Base-by-base conservation (phyloP, 2,888 invertebrate genomes). In the Microchrysa polita region DNA sequence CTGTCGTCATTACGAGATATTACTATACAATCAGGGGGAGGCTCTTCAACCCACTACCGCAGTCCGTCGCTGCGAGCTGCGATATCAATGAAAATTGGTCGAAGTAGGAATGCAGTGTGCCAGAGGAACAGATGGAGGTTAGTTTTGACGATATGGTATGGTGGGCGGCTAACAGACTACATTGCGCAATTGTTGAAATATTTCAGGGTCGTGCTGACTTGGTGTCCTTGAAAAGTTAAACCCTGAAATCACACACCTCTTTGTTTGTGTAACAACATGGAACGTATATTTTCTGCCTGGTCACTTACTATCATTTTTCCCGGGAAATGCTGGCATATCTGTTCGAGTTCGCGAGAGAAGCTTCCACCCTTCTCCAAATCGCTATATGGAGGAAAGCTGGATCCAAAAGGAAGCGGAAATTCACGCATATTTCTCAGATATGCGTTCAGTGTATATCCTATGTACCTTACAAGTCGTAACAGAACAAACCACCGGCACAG, bases 181-280 rank as follows among this genome's bases (percentile, higher is more conserved):
- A 55, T 2, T 55, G 55, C 55, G 55, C 55, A 55, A 55, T 16
- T 20, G 55, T 55, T 34, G 27, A 55, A 55, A 55, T 20, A 18
- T 55, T 55, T 55, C 55, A 20, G 55, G 55, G 55, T 55, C 55
- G 10, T 55, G n/a, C 55, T 55, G 55, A 10, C 48, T 48, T n/a
- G 5, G 10, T 48, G 48, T 48, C 48, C 48, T 48, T 48, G 48
- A 48, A 48, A 48, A 48, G 2, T n/a, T 48, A n/a, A n/a, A 12
- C 48, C 48, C 48, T n/a, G 48, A 48, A 48, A 48, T 48, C 48
- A 48, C 12, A 48, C 48, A 48, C 16, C 27, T 48, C 48, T 10
- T n/a, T n/a, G n/a, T n/a, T n/a, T n/a, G n/a, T 48, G 48, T n/a
- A 48, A n/a, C 42, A 12, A 12, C 16, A 10, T n/a, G 14, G 48